A percentile compares a stretch with the other conserved stretches of the same genome.
These are phyloP conservation scores for Onychomys leucogaster DNA, from an alignment of 2,797 vertebrate genomes.

Conservation along the genomic window DNA sequence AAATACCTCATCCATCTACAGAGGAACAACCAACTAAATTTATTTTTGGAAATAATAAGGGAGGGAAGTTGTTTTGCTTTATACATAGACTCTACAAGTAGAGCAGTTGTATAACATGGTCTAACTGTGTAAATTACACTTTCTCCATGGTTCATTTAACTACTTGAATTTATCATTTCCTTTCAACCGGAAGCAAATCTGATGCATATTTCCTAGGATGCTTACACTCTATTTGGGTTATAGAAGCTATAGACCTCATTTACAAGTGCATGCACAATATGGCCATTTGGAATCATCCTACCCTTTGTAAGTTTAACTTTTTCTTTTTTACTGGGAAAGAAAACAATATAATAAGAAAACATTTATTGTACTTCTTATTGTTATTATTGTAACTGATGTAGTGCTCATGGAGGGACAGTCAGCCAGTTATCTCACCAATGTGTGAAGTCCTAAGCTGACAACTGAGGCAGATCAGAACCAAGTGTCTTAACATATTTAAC, in stretches of 20 bases:
- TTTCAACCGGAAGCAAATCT: conserved; percentile 80
- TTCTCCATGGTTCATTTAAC: conserved; percentile 80
- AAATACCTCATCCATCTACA: conserved; percentile 66
- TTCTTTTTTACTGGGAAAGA: conserved; percentile 39
- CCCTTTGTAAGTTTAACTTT: conserved; percentile 65
- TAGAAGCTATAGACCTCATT: conserved; percentile 71
- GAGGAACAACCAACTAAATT: conserved; percentile 61
- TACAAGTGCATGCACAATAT: conserved; percentile 63
- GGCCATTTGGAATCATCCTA: conserved; percentile 63
- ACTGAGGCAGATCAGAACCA: conserved; percentile 26
- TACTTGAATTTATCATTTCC: conserved; percentile 78
- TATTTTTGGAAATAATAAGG: conserved; percentile 78
- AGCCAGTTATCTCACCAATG: background rate
- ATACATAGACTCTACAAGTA: conserved; percentile 75
- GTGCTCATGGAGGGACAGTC: background rate
- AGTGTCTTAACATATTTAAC: background rate
- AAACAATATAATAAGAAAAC: conserved; percentile 42
- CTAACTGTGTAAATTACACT: conserved; percentile 77
- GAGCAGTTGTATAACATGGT: conserved; percentile 78
- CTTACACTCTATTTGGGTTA: conserved; percentile 76
- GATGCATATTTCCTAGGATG: conserved; percentile 78
- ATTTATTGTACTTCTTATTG: background rate
- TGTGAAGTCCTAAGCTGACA: conserved; percentile 42
- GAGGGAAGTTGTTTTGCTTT: conserved; percentile 73
- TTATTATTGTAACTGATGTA: conserved; percentile 48